Evolutionary conservation across 2,888 invertebrate species (phyloP).

Genomic region (Digitonthophagus gazella): DNA sequence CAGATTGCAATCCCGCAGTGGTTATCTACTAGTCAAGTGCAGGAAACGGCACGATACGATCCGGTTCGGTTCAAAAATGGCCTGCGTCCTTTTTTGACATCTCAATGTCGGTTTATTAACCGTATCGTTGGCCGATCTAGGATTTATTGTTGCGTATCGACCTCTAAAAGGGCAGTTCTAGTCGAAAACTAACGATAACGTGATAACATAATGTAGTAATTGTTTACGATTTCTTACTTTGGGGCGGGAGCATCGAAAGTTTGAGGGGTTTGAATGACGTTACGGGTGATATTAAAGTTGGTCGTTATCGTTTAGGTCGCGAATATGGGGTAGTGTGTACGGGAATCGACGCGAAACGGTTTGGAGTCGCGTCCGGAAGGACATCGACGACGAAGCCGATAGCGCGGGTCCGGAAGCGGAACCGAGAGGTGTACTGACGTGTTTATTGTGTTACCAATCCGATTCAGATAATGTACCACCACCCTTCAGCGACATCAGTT

Average conservation of each 20-base stretch:
- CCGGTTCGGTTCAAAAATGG: background rate
- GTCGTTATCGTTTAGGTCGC: background rate
- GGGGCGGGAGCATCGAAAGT: too few species aligned
- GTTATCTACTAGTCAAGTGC: background rate
- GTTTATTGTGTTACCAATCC: slow-evolving; percentile 35
- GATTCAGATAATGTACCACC: slow-evolving; percentile 9
- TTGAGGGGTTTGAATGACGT: background rate
- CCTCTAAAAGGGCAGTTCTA: background rate
- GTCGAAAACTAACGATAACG: too few species aligned
- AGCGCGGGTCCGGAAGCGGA: slow-evolving; percentile 37
- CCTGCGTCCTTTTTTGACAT: background rate
- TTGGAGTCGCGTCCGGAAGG: background rate
- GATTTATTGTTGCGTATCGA: background rate
- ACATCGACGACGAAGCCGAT: slow-evolving; percentile 33
- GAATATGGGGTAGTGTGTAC: background rate
- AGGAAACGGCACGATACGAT: background rate
- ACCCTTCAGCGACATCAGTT: background rate
- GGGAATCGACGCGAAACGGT: background rate
- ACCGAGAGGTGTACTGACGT: slow-evolving; percentile 38
- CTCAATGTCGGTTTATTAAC: background rate
- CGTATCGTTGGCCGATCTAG: background rate
- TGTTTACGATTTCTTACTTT: too few species aligned
- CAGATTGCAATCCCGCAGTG: slow-evolving; percentile 11
- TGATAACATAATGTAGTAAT: too few species aligned
- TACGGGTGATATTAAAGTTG: background rate